These are phyloP conservation scores for Montifringilla adamsi DNA, from an alignment of 2,113 vertebrate species.

Conservation along the genomic window DNA sequence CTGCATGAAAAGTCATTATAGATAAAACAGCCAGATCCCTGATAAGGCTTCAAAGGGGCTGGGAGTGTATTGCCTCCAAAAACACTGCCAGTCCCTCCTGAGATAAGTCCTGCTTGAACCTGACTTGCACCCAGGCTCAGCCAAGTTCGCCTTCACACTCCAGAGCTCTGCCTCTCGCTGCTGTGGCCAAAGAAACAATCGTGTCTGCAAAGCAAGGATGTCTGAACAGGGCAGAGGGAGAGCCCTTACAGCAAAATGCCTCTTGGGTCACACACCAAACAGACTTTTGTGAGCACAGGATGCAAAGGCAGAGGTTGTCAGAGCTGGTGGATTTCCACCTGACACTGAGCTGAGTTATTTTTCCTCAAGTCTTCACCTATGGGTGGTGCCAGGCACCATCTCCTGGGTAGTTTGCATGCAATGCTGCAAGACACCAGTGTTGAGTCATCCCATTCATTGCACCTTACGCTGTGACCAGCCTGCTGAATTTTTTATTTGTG, in stretches of 20 bases:
- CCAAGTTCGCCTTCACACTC: neutral
- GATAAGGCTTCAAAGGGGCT: slow-evolving; percentile 7
- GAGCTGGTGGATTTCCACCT: neutral
- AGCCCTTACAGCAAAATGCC: neutral
- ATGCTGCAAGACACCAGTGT: neutral
- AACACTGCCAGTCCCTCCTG: neutral
- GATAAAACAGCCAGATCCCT: slow-evolving; percentile 21
- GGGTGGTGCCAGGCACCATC: neutral
- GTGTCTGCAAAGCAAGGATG: neutral
- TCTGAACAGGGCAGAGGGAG: neutral
- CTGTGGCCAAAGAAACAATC: neutral
- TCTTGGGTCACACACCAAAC: neutral
- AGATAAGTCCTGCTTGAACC: neutral
- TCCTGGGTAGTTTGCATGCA: neutral
- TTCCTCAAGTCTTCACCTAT: neutral
- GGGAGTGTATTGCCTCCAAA: slow-evolving; percentile 16
- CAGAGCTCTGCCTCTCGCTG: neutral
- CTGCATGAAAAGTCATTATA: slow-evolving; percentile 39
- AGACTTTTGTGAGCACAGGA: accelerated
- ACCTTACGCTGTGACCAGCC: neutral
- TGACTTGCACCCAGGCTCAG: neutral
- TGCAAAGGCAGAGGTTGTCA: neutral
- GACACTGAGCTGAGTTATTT: neutral
- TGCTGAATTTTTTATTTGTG: neutral
- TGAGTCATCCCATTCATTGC: slow-evolving; percentile 13